These are phyloP conservation scores for Apodemia duryi DNA, from an alignment of 2,888 invertebrate genomes.

Conservation along the genomic window DNA sequence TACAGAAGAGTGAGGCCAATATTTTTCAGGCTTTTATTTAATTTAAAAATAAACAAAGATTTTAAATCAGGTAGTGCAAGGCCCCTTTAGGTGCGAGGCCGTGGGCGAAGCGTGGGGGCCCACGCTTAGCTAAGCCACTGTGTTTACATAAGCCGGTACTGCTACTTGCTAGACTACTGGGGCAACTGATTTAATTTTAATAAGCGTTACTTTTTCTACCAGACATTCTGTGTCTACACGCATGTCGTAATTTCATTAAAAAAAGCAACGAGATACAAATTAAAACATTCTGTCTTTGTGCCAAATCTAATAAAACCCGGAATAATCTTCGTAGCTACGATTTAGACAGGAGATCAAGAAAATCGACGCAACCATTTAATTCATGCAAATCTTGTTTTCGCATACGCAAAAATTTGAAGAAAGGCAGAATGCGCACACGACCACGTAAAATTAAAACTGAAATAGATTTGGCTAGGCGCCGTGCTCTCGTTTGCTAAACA, in stretches of 20 bases:
- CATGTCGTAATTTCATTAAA: background rate
- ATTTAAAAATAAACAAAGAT: too few species aligned
- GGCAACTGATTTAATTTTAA: too few species aligned
- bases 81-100: too few species aligned
- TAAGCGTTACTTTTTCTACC: too few species aligned
- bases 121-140: too few species aligned
- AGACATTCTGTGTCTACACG: background rate
- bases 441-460: conserved; percentile 65
- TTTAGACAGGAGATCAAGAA: background rate
- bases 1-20: too few species aligned
- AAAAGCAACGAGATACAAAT: background rate
- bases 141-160: too few species aligned
- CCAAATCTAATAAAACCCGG: conserved; percentile 8
- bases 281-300: conserved; percentile 2
- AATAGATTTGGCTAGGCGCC: conserved; percentile 74
- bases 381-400: conserved; percentile 5
- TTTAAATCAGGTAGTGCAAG: too few species aligned
- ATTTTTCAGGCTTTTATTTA: too few species aligned
- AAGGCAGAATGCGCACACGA: conserved; percentile 49
- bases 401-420: conserved; percentile 47
- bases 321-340: background rate
- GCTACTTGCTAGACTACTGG: too few species aligned
- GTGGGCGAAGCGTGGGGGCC: too few species aligned
- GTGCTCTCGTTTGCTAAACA: conserved; percentile 50
- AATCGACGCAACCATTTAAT: conserved; percentile 3